Evolutionary conservation across 2,888 invertebrate genomes (phyloP), one percentile per base, ranked within the genome.

Genomic region (Xestia c-nigrum): DNA sequence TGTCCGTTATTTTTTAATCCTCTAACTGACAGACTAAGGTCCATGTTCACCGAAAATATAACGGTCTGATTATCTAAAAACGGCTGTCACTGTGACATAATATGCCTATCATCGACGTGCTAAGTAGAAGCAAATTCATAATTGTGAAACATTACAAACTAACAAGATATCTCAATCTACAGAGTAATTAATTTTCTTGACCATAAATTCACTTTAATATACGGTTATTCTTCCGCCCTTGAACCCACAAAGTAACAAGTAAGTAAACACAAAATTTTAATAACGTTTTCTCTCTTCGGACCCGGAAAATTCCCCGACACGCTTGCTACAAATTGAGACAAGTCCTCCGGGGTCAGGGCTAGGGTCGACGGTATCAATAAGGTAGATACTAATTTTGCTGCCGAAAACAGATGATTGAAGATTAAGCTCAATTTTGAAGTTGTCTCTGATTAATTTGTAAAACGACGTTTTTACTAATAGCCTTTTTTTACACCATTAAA

Each of bases 331-430:
- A 84, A 84, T 73, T 84, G 71, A 69, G 68, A 76, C 82, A 74
- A 74, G 73, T 79, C 84, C 76, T 69, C 31, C 3, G 66, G 64
- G 73, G 19, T 69, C 40, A 19, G 19, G 40, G 43, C n/a, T 50
- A 21, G 52, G 72, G 65, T 78, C 43, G 10, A 24, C 63, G 55
- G 47, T 73, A 81, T 75, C 76, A 64, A 71, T 70, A 67, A 67
- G 19, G 63, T 12, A 55, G 50, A 38, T 24, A 40, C 43, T 9
- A 43, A 16, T 69, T 68, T 47, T 75, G 52, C 40, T 69, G 24
- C 76, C 74, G 80, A 77, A 84, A 85, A 89, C 85, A 90, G 89
- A 89, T 89, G 85, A 80, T 52, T 74, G 6, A 59, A 46, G 46
- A 67, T 59, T n/a, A 19, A 59, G 14, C 3, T 57, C 24, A 57